These are phyloP conservation scores for Ornithoptera priamus DNA, from an alignment of 2,888 invertebrate genomes.

Conservation along the genomic window DNA sequence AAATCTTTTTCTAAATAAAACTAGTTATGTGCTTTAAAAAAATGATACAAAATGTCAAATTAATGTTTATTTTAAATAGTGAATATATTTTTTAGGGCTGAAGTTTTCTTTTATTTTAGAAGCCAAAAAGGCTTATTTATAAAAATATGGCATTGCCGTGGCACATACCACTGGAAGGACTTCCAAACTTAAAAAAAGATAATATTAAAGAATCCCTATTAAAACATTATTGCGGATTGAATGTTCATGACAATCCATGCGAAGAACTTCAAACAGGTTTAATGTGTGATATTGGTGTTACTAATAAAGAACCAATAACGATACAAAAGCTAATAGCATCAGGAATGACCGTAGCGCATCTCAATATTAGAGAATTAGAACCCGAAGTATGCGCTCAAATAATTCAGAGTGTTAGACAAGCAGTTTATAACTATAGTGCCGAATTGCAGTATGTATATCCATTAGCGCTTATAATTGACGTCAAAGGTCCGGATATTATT, in stretches of 20 bases:
- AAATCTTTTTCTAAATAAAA: neutral
- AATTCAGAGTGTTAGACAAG: constrained; percentile 70
- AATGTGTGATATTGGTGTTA: constrained; percentile 70
- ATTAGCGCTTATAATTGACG: constrained; percentile 66
- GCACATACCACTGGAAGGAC: constrained; percentile 66
- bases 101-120: neutral
- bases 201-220: constrained; percentile 47
- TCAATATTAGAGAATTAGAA: constrained; percentile 67
- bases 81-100: neutral
- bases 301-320: constrained; percentile 59
- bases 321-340: constrained; percentile 70
- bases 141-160: constrained; percentile 63
- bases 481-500: constrained; percentile 64
- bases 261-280: constrained; percentile 70
- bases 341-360: constrained; percentile 71
- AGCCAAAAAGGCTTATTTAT: neutral
- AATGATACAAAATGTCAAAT: neutral
- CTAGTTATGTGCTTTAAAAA: neutral
- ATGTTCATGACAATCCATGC: constrained; percentile 60
- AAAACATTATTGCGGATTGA: constrained; percentile 62
- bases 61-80: neutral
- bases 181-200: constrained; percentile 45
- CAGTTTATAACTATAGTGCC: constrained; percentile 71
- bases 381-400: constrained; percentile 67
- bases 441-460: constrained; percentile 74